These are phyloP conservation scores for Camptogramma bilineatum DNA, from an alignment of 2,888 invertebrate species.

Conservation along the genomic window DNA sequence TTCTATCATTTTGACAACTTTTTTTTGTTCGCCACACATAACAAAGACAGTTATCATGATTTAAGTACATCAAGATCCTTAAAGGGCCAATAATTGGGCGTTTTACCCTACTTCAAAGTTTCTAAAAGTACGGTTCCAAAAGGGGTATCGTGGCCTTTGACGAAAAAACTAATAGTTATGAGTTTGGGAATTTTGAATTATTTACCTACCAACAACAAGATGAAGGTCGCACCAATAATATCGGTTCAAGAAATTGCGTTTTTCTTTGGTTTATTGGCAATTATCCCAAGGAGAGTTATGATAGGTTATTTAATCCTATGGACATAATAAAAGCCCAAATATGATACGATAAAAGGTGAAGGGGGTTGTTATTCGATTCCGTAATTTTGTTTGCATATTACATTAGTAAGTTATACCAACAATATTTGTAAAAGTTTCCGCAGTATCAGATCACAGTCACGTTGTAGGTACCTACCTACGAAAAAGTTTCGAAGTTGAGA, in stretches of 20 bases:
- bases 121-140: background rate
- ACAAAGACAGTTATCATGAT: too few species aligned
- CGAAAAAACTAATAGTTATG: background rate
- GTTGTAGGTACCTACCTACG: slow-evolving; percentile 4
- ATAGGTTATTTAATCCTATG: background rate
- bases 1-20: too few species aligned
- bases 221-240: background rate
- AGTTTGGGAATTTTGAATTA: background rate
- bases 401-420: slow-evolving; percentile 12
- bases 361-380: background rate
- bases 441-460: slow-evolving; percentile 18
- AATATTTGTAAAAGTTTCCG: slow-evolving; percentile 19
- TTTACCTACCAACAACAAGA: background rate
- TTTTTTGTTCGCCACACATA: too few species aligned
- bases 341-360: background rate
- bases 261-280: background rate
- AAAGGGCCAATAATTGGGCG: too few species aligned
- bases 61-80: too few species aligned
- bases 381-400: background rate
- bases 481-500: slow-evolving; percentile 25
- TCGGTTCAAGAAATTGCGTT: background rate
- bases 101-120: slow-evolving; percentile 1
- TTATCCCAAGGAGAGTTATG: background rate
- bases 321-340: background rate
- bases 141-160: background rate